Conservation (phyloP, 2,113 vertebrate genomes). For the Elgaria multicarinata region DNA sequence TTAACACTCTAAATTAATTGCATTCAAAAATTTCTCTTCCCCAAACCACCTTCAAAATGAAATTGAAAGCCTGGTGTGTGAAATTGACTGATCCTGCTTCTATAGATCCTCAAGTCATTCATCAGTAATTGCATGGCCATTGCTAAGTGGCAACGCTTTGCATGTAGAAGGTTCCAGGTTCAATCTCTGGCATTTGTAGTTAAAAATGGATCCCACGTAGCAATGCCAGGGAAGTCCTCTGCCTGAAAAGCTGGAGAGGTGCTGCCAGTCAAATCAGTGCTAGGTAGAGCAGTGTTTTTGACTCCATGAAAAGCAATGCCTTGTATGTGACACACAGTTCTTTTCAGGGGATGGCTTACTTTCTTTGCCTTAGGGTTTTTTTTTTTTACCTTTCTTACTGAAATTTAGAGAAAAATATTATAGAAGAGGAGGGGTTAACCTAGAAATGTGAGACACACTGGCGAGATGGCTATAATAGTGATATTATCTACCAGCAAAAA, state of each 20-base stretch:
- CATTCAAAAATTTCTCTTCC: conserved; percentile 66
- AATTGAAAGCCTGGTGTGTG: conserved; percentile 60
- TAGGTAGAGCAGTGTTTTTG: not conserved
- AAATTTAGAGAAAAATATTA: conserved; percentile 52
- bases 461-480: not conserved
- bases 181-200: not conserved
- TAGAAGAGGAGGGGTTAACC: conserved; percentile 37
- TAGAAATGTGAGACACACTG: conserved; percentile 4
- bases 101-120: conserved; percentile 44
- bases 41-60: conserved; percentile 68
- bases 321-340: not conserved
- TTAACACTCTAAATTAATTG: conserved; percentile 72
- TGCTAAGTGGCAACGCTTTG: not conserved
- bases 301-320: not conserved
- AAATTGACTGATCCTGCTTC: conserved; percentile 56
- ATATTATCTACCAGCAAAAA: not conserved
- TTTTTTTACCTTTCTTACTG: conserved; percentile 52
- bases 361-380: conserved; percentile 47
- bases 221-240: not conserved
- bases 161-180: not conserved
- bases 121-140: conserved; percentile 21
- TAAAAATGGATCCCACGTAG: not conserved
- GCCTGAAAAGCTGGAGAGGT: not conserved
- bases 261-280: not conserved
- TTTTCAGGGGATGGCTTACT: not conserved